Evolutionary conservation across 2,113 vertebrate species (phyloP).

Genomic region (Ctenomys sociabilis): DNA sequence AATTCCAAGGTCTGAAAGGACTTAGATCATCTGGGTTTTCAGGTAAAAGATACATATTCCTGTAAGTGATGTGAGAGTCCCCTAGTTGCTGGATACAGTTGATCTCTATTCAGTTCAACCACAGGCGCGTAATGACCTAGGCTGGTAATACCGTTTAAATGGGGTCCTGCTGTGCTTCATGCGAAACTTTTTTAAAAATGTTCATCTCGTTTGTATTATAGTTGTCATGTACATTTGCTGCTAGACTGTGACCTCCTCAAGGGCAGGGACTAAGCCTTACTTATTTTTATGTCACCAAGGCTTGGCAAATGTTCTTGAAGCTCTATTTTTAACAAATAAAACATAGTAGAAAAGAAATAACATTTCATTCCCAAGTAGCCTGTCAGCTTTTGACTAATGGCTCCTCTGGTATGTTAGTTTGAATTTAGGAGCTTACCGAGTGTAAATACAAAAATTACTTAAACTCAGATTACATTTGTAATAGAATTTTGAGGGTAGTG

Average conservation of each 20-base stretch:
- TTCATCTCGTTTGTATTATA: not conserved
- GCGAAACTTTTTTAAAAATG: not conserved
- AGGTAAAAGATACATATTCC: constrained; percentile 11
- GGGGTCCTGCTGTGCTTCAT: not conserved
- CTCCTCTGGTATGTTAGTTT: constrained; percentile 24
- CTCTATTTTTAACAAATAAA: constrained; percentile 70
- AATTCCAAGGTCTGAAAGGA: constrained; percentile 1
- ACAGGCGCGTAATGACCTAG: not conserved
- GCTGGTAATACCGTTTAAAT: not conserved
- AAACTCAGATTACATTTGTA: not conserved
- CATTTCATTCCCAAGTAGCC: not conserved
- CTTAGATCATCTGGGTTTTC: not conserved
- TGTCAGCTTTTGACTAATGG: not conserved
- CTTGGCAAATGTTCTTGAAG: constrained; percentile 48
- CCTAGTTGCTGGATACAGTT: not conserved
- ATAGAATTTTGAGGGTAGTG: not conserved
- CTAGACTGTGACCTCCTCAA: constrained; percentile 59
- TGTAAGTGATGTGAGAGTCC: not conserved
- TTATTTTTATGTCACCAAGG: constrained; percentile 60
- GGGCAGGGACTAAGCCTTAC: constrained; percentile 45
- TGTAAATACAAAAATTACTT: constrained; percentile 33
- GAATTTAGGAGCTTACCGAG: constrained; percentile 29
- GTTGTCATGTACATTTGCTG: not conserved
- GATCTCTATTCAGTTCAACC: not conserved
- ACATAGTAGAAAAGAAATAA: constrained; percentile 38